These are phyloP conservation scores for Australoheros facetus DNA, from an alignment of 2,797 vertebrate species.

Conservation along the genomic window DNA sequence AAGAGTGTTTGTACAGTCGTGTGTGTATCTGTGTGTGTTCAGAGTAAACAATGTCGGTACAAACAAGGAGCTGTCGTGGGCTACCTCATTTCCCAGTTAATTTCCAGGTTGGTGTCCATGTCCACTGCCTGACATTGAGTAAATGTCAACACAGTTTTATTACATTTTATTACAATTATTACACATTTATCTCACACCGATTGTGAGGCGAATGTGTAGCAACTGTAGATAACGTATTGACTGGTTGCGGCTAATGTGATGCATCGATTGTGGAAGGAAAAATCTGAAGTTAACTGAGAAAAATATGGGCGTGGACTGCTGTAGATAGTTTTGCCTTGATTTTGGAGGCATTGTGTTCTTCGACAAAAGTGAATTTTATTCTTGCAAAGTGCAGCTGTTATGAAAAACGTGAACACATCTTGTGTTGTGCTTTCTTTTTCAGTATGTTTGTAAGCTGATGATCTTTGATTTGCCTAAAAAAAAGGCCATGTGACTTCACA, in stretches of 20 bases:
- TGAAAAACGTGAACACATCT: too few relatives aligned
- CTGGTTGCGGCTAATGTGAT: not conserved
- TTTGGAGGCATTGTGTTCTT: too few relatives aligned
- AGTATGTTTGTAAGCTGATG: too few relatives aligned
- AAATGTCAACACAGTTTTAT: constrained; percentile 29
- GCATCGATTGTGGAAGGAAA: not conserved
- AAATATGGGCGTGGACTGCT: not conserved
- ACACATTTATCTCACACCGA: not conserved
- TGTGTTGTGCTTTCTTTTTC: too few relatives aligned
- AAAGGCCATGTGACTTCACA: not conserved
- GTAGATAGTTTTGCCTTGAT: not conserved
- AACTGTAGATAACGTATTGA: not conserved
- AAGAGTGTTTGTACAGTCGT: constrained; percentile 78
- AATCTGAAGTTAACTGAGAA: not conserved
- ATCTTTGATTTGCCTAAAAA: too few relatives aligned
- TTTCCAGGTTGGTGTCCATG: constrained; percentile 42
- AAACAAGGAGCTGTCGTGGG: constrained; percentile 16
- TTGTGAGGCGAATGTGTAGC: not conserved
- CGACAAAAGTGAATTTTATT: too few relatives aligned
- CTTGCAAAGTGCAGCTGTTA: too few relatives aligned
- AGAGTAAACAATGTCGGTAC: constrained; percentile 52
- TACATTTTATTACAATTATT: constrained; percentile 23
- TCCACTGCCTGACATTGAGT: constrained; percentile 7
- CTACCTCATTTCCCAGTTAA: constrained; percentile 50
- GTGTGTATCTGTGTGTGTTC: constrained; percentile 17